Conservation (phyloP, 2,797 vertebrate genomes). For the Triplophysa yarkandensis region DNA sequence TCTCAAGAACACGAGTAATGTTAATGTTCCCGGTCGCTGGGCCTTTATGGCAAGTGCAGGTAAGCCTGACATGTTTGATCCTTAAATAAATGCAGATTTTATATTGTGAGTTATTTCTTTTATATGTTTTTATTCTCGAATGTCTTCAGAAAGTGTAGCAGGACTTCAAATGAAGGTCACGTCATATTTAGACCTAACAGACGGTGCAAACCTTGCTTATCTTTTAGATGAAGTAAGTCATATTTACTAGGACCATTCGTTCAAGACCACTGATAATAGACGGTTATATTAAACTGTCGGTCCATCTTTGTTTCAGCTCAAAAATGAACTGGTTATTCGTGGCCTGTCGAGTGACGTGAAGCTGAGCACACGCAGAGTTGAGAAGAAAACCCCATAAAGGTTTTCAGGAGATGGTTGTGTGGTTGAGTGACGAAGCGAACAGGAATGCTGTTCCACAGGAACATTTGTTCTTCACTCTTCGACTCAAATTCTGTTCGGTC, state of each 20-base stretch:
- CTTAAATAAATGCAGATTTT: too few relatives aligned
- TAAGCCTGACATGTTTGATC: not conserved
- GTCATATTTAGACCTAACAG: slow-evolving; percentile 10
- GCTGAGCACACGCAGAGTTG: not conserved
- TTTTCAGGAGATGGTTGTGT: not conserved
- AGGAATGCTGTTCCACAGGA: not conserved
- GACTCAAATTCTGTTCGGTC: not conserved
- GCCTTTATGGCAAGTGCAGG: slow-evolving; percentile 1
- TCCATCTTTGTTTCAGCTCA: slow-evolving; percentile 7
- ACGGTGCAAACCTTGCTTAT: not conserved
- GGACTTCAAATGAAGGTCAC: not conserved
- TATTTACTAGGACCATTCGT: not conserved
- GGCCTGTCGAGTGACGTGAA: not conserved
- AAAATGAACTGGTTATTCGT: not conserved
- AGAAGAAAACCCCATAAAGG: not conserved
- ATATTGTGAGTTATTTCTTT: too few relatives aligned
- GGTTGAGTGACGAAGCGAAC: not conserved
- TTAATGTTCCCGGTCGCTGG: slow-evolving; percentile 25
- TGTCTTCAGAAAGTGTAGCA: not conserved
- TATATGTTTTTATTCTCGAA: too few relatives aligned
- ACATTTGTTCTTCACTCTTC: not conserved
- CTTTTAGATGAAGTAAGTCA: not conserved
- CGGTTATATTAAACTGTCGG: not conserved
- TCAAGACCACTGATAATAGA: not conserved
- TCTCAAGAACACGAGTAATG: slow-evolving; percentile 17